phyloP scores from a whole-genome alignment of 2,113 vertebrate species.

The Rhegmatorhina hoffmannsi region DNA sequence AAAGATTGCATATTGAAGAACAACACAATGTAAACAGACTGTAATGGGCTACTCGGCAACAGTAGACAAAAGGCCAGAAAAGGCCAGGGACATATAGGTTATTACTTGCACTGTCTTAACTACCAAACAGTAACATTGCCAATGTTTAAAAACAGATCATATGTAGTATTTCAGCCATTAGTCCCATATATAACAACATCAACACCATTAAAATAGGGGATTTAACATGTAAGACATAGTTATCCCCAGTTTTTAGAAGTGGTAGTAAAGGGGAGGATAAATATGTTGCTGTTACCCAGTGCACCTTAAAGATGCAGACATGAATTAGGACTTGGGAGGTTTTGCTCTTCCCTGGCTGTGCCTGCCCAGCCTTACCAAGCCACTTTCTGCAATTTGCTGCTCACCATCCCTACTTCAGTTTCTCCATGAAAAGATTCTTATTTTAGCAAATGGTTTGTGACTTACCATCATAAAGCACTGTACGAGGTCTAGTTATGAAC shows the following conservation, averaged over 20 bases:
- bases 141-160: accelerated
- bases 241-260: not conserved
- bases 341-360: not conserved
- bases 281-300: not conserved
- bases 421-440: not conserved
- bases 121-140: not conserved
- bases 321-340: not conserved
- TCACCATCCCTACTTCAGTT: not conserved
- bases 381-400: not conserved
- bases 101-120: accelerated
- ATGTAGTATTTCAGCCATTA: not conserved
- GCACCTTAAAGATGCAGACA: not conserved
- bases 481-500: not conserved
- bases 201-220: not conserved
- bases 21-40: not conserved
- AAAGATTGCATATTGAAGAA: not conserved
- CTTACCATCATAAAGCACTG: not conserved
- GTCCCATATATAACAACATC: not conserved
- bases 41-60: not conserved
- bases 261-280: not conserved
- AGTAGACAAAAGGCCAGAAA: not conserved
- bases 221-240: not conserved
- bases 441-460: not conserved
- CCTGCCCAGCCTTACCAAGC: not conserved
- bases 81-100: not conserved